Conservation (phyloP, 1,140 invertebrate genomes). For the Dolichoris vasculosae region DNA sequence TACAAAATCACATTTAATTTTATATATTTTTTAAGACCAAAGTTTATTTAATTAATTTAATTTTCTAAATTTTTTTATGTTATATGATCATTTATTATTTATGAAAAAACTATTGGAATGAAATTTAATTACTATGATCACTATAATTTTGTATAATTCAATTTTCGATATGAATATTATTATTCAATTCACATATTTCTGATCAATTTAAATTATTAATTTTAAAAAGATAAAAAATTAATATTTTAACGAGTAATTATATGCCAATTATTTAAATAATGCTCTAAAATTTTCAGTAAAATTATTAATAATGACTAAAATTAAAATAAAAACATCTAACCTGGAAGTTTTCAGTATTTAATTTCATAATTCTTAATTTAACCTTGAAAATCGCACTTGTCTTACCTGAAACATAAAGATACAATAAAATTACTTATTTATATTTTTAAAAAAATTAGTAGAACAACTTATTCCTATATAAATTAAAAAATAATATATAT, state of each 20-base stretch:
- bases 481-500: no score
- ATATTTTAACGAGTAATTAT: no score
- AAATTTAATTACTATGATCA: no score
- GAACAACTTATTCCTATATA: neutral
- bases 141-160: no score
- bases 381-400: neutral
- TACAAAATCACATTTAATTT: slow-evolving; percentile 6
- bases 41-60: neutral
- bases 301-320: neutral
- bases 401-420: slow-evolving; percentile 44
- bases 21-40: neutral
- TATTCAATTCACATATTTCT: no score
- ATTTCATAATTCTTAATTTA: neutral
- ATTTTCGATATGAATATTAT: no score
- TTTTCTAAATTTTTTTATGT: neutral
- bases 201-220: no score
- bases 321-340: neutral
- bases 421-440: neutral
- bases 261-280: no score
- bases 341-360: neutral
- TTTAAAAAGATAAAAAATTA: no score
- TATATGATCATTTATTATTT: no score
- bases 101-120: no score
- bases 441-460: neutral
- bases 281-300: neutral